Conservation (phyloP, 92 coral and sea anemone genomes). For the Scolanthus callimorphus region DNA sequence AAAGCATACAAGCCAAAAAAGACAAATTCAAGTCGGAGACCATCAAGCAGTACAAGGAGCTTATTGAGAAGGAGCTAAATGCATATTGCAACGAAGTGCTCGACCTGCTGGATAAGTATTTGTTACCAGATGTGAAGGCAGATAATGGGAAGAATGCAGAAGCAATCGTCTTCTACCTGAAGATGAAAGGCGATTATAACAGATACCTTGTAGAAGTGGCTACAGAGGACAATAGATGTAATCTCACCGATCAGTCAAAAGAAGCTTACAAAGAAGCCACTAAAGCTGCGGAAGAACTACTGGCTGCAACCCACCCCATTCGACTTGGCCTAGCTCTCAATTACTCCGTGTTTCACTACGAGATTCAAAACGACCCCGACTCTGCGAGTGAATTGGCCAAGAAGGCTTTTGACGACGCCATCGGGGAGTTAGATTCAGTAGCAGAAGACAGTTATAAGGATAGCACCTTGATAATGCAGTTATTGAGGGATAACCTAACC, state of each 20-base stretch:
- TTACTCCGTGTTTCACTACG: slow-evolving; percentile 88
- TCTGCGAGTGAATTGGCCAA: slow-evolving; percentile 73
- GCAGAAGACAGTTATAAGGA: slow-evolving; percentile 59
- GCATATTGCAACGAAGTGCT: slow-evolving; percentile 76
- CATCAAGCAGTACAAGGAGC: slow-evolving; percentile 28
- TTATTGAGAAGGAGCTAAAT: slow-evolving; percentile 69
- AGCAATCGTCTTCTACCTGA: slow-evolving; percentile 87
- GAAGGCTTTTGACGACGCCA: slow-evolving; percentile 64
- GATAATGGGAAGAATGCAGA: too few relatives aligned
- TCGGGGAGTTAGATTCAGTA: slow-evolving; percentile 39
- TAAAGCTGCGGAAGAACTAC: slow-evolving; percentile 6
- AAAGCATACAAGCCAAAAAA: slow-evolving; percentile 51
- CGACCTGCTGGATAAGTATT: slow-evolving; percentile 46
- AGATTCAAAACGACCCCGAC: slow-evolving; percentile 34
- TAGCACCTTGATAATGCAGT: slow-evolving; percentile 80
- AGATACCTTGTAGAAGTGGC: slow-evolving; percentile 87
- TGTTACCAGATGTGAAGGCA: slow-evolving; percentile 12
- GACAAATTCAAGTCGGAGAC: slow-evolving; percentile 19
- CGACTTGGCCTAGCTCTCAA: slow-evolving; percentile 87
- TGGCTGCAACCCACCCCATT: slow-evolving; percentile 61
- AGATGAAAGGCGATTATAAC: slow-evolving; percentile 98
- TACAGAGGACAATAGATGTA: slow-evolving; percentile 6
- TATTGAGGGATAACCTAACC: slow-evolving; percentile 69
- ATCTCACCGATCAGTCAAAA: slow-evolving; percentile 40
- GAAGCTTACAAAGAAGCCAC: slow-evolving; percentile 69